Evolutionary conservation across 2,888 invertebrate species (phyloP).

Genomic region (Criorhina ranunculi): DNA sequence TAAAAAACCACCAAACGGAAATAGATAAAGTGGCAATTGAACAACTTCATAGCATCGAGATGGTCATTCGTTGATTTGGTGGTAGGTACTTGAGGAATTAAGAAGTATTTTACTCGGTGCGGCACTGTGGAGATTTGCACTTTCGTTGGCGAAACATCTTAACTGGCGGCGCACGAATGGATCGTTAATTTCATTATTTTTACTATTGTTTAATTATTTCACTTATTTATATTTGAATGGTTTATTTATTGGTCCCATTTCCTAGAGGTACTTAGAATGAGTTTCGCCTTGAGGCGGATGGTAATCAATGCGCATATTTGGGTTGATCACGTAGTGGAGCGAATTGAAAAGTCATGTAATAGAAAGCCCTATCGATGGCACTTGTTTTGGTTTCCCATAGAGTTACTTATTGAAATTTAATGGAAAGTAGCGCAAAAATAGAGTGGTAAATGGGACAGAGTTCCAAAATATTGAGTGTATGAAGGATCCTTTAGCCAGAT

Average conservation of each 20-base stretch:
- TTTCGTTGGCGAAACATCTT: slow-evolving; percentile 48
- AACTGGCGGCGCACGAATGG: slow-evolving; percentile 20
- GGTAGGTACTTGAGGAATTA: slow-evolving; percentile 37
- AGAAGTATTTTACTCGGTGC: slow-evolving; percentile 28
- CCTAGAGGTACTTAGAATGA: slow-evolving; percentile 17
- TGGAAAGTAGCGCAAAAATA: no score
- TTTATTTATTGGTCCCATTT: slow-evolving; percentile 17
- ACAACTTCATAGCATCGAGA: slow-evolving; percentile 13
- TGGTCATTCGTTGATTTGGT: slow-evolving; percentile 24
- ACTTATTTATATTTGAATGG: slow-evolving; percentile 1
- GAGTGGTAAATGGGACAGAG: no score
- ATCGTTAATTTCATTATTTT: slow-evolving; percentile 2
- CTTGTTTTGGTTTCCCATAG: no score
- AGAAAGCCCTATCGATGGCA: not conserved
- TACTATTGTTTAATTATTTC: not conserved
- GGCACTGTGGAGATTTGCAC: slow-evolving; percentile 21
- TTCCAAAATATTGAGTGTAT: no score
- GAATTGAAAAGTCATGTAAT: not conserved
- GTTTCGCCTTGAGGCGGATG: slow-evolving; percentile 2
- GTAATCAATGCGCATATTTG: slow-evolving; percentile 25
- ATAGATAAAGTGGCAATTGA: slow-evolving; percentile 53
- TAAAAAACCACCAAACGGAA: slow-evolving; percentile 24
- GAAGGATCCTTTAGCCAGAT: no score
- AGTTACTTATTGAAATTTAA: no score
- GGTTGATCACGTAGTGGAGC: slow-evolving; percentile 16